phyloP scores from a whole-genome alignment of 2,113 vertebrate species.

The Python bivittatus region DNA sequence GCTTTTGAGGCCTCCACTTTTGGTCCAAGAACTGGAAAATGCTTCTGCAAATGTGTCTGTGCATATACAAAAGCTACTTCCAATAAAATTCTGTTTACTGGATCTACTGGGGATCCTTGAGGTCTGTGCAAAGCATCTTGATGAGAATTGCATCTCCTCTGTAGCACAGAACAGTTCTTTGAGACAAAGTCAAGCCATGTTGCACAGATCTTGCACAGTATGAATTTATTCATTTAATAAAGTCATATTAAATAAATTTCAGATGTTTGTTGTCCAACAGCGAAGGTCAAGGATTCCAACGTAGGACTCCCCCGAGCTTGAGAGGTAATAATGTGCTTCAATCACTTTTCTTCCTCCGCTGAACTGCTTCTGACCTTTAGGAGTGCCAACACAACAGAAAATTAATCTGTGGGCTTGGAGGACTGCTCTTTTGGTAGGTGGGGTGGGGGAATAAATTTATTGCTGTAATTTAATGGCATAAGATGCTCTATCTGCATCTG shows the following conservation, averaged over 20 bases:
- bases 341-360: neutral
- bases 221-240: neutral
- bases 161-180: neutral
- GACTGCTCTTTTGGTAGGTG: neutral
- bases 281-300: neutral
- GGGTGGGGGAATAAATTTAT: neutral
- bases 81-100: neutral
- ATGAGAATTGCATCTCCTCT: neutral
- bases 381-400: neutral
- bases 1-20: neutral
- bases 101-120: neutral
- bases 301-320: neutral
- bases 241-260: neutral
- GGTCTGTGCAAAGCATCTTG: neutral
- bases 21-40: neutral
- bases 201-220: neutral
- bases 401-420: neutral
- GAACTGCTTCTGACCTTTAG: neutral
- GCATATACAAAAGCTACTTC: neutral
- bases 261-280: neutral
- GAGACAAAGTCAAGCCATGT: neutral
- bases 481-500: slow-evolving; percentile 1
- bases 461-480: neutral
- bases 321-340: too few relatives aligned
- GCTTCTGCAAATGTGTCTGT: neutral